These are phyloP conservation scores for Notocelia uddmanniana DNA, from an alignment of 2,888 invertebrate genomes.

Conservation along the genomic window DNA sequence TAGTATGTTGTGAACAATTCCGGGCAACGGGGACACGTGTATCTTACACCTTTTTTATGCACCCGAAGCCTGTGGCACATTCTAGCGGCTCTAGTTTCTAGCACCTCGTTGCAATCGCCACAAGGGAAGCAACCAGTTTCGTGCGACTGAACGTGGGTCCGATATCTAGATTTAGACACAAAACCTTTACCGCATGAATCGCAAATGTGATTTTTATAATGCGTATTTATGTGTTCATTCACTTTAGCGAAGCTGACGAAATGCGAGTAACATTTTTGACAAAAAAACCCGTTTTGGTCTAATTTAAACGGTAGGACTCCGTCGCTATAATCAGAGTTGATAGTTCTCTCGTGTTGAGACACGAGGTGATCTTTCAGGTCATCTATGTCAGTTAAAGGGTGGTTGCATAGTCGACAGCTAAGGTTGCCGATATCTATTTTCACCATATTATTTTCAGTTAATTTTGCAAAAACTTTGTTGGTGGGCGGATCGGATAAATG, in stretches of 20 bases:
- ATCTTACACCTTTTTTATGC: conserved; percentile 71
- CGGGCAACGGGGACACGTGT: conserved; percentile 74
- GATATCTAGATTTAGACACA: conserved; percentile 72
- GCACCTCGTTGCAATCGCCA: conserved; percentile 66
- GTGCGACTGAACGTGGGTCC: conserved; percentile 74
- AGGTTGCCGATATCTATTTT: conserved; percentile 75
- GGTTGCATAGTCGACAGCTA: conserved; percentile 68
- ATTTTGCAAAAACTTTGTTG: conserved; percentile 70
- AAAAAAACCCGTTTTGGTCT: conserved; percentile 62
- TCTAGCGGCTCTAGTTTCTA: conserved; percentile 69
- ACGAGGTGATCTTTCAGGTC: conserved; percentile 69
- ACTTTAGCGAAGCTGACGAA: conserved; percentile 70
- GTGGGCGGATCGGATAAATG: conserved; percentile 68
- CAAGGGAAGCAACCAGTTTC: conserved; percentile 75
- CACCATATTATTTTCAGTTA: conserved; percentile 78
- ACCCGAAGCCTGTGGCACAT: conserved; percentile 68
- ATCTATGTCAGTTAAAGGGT: conserved; percentile 60
- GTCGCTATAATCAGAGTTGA: conserved; percentile 68
- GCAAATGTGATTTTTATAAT: conserved; percentile 77
- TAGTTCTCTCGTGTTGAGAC: conserved; percentile 59
- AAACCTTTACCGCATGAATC: conserved; percentile 78
- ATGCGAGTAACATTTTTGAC: conserved; percentile 68
- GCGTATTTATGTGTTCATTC: conserved; percentile 78
- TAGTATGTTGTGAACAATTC: conserved; percentile 74
- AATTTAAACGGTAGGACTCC: conserved; percentile 78